Percentiles rank a stretch among this genome's conserved stretches.
phyloP scores from a whole-genome alignment of 2,113 vertebrate species.

The Rissa tridactyla region DNA sequence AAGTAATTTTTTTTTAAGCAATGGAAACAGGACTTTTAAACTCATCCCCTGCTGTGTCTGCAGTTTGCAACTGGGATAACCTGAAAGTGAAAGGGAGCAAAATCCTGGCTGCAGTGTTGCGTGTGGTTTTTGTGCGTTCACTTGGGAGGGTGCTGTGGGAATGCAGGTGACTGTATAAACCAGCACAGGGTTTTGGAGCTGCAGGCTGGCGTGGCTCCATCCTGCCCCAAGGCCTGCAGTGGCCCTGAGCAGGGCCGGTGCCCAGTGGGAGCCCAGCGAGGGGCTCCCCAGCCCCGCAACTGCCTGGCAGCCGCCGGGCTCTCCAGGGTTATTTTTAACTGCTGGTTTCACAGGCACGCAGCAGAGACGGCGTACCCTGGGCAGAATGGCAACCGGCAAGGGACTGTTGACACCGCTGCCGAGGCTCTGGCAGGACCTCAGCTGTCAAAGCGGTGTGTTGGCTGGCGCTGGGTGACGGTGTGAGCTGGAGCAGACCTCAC shows the following conservation, averaged over 20 bases:
- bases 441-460: conserved; percentile 36
- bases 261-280: not conserved
- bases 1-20: not conserved
- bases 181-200: accelerated
- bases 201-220: accelerated
- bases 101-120: not conserved
- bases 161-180: accelerated
- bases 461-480: conserved; percentile 20
- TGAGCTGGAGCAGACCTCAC: not conserved
- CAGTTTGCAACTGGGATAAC: not conserved
- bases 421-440: conserved; percentile 62
- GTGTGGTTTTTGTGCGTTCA: not conserved
- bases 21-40: not conserved
- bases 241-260: not conserved
- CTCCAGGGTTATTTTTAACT: conserved; percentile 24
- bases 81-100: not conserved
- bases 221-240: not conserved
- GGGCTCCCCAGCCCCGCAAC: not conserved
- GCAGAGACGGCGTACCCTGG: not conserved
- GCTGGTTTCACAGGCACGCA: not conserved
- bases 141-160: not conserved
- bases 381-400: conserved; percentile 24
- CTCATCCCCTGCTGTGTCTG: not conserved
- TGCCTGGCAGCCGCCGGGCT: accelerated
- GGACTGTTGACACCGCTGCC: conserved; percentile 5